These are phyloP conservation scores for Drosophila melanogaster DNA, from an alignment of 1,140 invertebrate genomes.

Conservation along the genomic window DNA sequence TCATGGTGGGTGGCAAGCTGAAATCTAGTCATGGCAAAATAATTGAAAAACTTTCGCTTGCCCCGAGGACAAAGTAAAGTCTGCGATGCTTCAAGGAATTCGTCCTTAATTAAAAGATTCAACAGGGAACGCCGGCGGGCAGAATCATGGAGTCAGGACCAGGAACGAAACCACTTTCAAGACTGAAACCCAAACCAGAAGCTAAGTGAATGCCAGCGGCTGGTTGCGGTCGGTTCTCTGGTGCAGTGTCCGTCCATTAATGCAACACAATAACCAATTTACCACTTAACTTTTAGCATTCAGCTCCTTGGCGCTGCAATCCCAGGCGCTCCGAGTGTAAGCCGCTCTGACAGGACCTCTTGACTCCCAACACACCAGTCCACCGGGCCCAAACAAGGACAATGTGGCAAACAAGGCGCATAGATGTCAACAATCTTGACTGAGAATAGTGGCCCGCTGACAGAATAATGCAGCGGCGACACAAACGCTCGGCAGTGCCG, in stretches of 20 bases:
- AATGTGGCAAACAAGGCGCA: constrained; percentile 62
- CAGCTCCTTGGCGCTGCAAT: constrained; percentile 55
- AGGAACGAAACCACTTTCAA: not conserved
- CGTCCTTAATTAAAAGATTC: constrained; percentile 72
- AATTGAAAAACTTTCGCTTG: constrained; percentile 72
- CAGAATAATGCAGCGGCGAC: constrained; percentile 65
- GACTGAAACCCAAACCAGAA: constrained; percentile 1
- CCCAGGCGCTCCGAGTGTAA: constrained; percentile 20
- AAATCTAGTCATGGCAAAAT: constrained; percentile 68
- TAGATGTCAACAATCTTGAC: constrained; percentile 79
- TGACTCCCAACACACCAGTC: constrained; percentile 23
- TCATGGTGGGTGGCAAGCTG: constrained; percentile 18
- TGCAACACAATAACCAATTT: constrained; percentile 73
- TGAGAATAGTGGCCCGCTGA: constrained; percentile 67
- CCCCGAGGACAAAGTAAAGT: constrained; percentile 17
- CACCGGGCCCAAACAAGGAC: constrained; percentile 13
- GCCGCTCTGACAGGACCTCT: constrained; percentile 39
- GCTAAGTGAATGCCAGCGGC: constrained; percentile 11
- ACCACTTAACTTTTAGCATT: constrained; percentile 63
- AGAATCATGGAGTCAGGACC: constrained; percentile 12
- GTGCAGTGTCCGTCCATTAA: constrained; percentile 54
- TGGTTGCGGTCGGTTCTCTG: constrained; percentile 10
- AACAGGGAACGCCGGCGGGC: constrained; percentile 19
- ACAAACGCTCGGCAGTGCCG: constrained; percentile 17
- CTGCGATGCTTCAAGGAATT: constrained; percentile 41